These are phyloP conservation scores for Prionailurus bengalensis DNA, from an alignment of 2,113 vertebrate species.

Conservation along the genomic window DNA sequence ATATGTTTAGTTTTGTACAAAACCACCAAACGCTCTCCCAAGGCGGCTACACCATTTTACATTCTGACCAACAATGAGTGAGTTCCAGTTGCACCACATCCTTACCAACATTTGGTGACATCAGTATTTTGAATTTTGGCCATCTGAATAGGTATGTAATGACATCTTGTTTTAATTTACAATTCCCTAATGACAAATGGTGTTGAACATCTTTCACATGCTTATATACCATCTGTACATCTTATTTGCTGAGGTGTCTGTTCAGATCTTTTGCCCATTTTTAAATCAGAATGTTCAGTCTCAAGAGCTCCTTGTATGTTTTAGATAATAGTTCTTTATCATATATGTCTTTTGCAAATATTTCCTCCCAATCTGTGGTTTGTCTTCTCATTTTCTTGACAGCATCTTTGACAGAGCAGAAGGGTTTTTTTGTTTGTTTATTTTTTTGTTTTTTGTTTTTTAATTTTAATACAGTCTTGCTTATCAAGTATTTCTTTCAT, in stretches of 20 bases:
- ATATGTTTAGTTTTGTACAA: constrained; percentile 7
- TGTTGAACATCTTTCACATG: background rate
- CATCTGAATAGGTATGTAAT: background rate
- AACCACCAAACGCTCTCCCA: background rate
- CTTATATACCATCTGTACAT: background rate
- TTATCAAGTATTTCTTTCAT: background rate
- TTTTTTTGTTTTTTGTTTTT: background rate
- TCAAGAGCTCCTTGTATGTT: background rate
- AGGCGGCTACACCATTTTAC: background rate
- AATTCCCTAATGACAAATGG: background rate
- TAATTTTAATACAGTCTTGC: background rate
- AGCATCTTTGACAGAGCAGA: background rate
- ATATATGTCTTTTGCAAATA: background rate
- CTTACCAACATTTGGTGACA: background rate
- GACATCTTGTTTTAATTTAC: background rate
- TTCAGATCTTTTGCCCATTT: background rate
- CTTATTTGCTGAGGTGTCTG: background rate
- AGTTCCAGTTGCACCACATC: background rate
- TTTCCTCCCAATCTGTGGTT: background rate
- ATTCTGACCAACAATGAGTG: background rate
- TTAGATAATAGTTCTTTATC: background rate
- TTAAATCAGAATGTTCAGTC: background rate
- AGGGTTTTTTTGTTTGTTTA: too few species aligned
- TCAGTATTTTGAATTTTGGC: background rate
- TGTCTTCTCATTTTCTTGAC: background rate